Conservation (phyloP, 2,888 invertebrate species). For the Ochropleura leucogaster region DNA sequence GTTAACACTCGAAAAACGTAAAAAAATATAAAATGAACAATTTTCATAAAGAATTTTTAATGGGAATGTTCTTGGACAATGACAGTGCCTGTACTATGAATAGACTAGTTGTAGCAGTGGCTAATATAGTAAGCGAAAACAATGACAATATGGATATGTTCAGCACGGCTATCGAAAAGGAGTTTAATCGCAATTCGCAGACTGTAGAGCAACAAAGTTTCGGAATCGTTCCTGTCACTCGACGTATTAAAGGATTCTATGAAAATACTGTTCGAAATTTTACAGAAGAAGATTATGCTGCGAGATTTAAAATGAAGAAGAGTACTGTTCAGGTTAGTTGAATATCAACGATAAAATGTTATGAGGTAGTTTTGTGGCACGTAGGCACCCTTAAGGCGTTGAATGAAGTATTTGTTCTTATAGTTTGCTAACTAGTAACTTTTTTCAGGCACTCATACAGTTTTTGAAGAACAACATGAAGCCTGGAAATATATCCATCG, state of each 20-base stretch:
- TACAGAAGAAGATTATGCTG: conserved; percentile 78
- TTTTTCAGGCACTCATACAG: conserved; percentile 80
- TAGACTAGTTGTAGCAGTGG: conserved; percentile 80
- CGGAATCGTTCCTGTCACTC: conserved; percentile 42
- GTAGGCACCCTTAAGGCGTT: background rate
- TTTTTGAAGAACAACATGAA: conserved; percentile 75
- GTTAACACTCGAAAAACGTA: background rate
- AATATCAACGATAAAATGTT: background rate
- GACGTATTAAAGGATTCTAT: conserved; percentile 72
- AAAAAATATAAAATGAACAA: conserved; percentile 69
- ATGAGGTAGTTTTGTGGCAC: background rate
- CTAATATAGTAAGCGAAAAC: conserved; percentile 82
- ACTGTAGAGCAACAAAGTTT: conserved; percentile 41
- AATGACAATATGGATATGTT: conserved; percentile 77
- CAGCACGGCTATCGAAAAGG: conserved; percentile 72
- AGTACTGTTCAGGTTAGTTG: conserved; percentile 79
- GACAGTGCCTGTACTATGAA: conserved; percentile 81
- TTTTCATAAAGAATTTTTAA: conserved; percentile 82
- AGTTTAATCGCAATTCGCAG: conserved; percentile 63
- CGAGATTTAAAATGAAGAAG: conserved; percentile 80
- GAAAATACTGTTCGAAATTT: conserved; percentile 77
- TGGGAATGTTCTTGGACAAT: conserved; percentile 82
- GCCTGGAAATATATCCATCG: conserved; percentile 76
- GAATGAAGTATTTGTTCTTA: background rate
- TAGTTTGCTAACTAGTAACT: background rate